Evolutionary conservation across 2,113 vertebrate genomes (phyloP).

Genomic region (Neodon shergylaensis): DNA sequence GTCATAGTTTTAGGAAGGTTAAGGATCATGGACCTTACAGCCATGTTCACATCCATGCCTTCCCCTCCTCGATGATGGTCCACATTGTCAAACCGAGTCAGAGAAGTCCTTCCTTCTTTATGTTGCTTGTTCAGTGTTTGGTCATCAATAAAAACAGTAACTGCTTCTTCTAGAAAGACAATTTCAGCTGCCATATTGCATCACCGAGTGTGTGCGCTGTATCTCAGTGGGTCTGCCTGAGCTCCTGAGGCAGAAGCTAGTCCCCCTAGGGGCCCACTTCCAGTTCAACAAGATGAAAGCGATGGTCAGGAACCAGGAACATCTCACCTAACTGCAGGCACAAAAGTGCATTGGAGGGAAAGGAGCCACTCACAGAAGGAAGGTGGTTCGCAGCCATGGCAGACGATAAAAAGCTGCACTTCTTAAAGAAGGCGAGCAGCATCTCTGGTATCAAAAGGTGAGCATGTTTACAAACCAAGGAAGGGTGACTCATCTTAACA

Average conservation of each 20-base stretch:
- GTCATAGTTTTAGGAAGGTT: neutral
- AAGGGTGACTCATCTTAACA: conserved; percentile 98
- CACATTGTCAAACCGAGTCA: neutral
- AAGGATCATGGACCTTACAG: neutral
- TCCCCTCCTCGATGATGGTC: neutral
- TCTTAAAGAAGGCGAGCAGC: conserved; percentile 98
- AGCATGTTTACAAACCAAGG: conserved; percentile 99
- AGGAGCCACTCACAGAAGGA: conserved; percentile 98
- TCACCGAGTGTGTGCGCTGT: too few species aligned
- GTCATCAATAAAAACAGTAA: neutral
- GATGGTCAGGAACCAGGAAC: neutral
- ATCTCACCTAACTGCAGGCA: neutral
- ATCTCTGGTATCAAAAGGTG: conserved; percentile 99
- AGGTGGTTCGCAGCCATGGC: conserved; percentile 98
- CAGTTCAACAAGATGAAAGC: neutral
- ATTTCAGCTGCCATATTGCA: too few species aligned
- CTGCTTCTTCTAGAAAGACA: too few species aligned
- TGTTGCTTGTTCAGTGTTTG: neutral
- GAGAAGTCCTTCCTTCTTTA: neutral
- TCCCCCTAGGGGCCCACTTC: neutral
- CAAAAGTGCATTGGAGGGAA: neutral
- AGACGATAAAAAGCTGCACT: conserved; percentile 99
- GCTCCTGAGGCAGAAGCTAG: neutral
- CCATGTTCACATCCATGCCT: neutral
- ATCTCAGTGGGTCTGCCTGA: too few species aligned